Evolutionary conservation across 2,888 invertebrate species (phyloP).

Genomic region (Brachypalpus laphriformis): DNA sequence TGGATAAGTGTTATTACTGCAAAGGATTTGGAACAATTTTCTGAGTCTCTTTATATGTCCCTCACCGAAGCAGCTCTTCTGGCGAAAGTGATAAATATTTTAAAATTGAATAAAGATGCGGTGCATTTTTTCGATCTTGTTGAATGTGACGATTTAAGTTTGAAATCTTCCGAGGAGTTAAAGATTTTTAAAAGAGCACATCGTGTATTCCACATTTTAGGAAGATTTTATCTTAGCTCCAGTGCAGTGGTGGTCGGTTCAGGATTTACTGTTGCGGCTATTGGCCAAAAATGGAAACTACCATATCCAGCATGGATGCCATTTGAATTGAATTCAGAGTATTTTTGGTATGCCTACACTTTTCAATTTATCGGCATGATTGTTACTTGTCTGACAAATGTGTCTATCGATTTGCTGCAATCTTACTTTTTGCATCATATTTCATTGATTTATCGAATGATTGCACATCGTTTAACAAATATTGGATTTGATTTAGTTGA

Average conservation of each 20-base stretch:
- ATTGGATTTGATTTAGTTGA: slow-evolving; percentile 1
- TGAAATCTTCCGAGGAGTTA: slow-evolving; percentile 56
- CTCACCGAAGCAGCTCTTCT: slow-evolving; percentile 76
- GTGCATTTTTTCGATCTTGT: slow-evolving; percentile 71
- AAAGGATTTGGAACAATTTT: slow-evolving; percentile 76
- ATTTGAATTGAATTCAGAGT: slow-evolving; percentile 76
- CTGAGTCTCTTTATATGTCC: slow-evolving; percentile 78
- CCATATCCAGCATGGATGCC: slow-evolving; percentile 79
- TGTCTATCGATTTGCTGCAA: slow-evolving; percentile 77
- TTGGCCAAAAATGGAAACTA: slow-evolving; percentile 75
- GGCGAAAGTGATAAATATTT: slow-evolving; percentile 78
- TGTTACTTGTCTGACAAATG: slow-evolving; percentile 75
- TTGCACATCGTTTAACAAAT: slow-evolving; percentile 76
- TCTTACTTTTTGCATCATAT: slow-evolving; percentile 78
- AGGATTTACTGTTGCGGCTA: slow-evolving; percentile 49
- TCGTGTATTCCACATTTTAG: slow-evolving; percentile 71
- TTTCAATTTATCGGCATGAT: slow-evolving; percentile 77
- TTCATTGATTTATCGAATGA: slow-evolving; percentile 76
- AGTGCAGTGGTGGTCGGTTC: slow-evolving; percentile 49
- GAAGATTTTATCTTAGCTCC: slow-evolving; percentile 68
- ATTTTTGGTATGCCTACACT: slow-evolving; percentile 76
- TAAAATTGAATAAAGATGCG: slow-evolving; percentile 71
- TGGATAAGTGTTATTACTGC: slow-evolving; percentile 76
- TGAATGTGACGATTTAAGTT: not conserved
- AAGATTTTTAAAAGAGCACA: slow-evolving; percentile 56